Percentiles rank a stretch among this genome's conserved stretches.
phyloP scores from a whole-genome alignment of 2,888 invertebrate genomes.

The Himalopsyche tibetana region DNA sequence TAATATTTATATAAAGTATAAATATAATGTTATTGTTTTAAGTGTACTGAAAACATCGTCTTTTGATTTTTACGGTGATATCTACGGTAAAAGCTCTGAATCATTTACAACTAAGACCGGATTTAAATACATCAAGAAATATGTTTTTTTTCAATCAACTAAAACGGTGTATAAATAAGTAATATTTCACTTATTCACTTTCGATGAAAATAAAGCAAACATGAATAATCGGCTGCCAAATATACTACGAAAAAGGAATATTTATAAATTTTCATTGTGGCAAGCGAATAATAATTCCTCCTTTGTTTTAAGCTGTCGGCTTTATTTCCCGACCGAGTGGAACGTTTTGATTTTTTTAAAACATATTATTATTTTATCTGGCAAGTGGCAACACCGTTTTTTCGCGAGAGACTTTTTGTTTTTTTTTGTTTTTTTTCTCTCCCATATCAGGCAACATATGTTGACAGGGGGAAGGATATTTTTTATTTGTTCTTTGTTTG shows the following conservation, averaged over 20 bases:
- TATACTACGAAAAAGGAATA: neutral
- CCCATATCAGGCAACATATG: neutral
- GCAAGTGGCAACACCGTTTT: conserved; percentile 27
- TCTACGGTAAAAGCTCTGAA: no score
- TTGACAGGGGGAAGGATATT: neutral
- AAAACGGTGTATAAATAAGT: neutral
- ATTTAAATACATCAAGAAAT: neutral
- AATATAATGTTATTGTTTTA: no score
- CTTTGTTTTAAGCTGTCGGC: conserved; percentile 10
- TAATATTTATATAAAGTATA: no score
- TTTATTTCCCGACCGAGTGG: conserved; percentile 9
- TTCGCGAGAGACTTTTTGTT: neutral
- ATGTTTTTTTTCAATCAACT: neutral
- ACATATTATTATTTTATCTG: neutral
- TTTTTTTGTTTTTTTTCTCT: conserved; percentile 6
- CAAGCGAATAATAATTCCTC: neutral
- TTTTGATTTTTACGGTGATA: no score
- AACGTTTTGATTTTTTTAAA: conserved; percentile 11
- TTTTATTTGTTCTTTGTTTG: neutral
- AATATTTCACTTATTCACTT: conserved; percentile 7
- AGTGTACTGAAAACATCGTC: no score
- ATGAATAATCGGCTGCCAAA: conserved; percentile 19
- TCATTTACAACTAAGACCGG: no score
- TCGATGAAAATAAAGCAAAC: neutral
- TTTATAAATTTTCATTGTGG: neutral